Percentiles rank a stretch among this genome's conserved stretches.
These are phyloP conservation scores for Microctenopoma stevenorrisi DNA, from an alignment of 2,797 vertebrate genomes.

Conservation along the genomic window DNA sequence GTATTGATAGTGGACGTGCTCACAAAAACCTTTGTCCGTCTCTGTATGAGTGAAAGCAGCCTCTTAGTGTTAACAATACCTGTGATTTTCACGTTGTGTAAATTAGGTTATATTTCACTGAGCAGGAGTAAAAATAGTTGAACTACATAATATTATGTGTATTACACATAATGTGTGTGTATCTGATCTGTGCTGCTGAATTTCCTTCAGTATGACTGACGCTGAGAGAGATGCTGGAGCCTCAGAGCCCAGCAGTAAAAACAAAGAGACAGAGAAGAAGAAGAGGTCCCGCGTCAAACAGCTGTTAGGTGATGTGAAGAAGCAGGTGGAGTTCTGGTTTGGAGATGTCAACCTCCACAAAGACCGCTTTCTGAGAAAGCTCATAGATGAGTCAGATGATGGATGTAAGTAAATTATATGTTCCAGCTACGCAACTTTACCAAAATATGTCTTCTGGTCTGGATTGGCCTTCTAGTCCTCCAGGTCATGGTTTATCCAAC, in stretches of 20 bases:
- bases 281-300: slow-evolving; percentile 96
- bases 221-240: slow-evolving; percentile 80
- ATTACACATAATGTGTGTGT: not conserved
- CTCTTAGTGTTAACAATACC: too few relatives aligned
- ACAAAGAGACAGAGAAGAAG: slow-evolving; percentile 93
- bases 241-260: slow-evolving; percentile 81
- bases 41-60: not conserved
- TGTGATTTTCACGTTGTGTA: too few relatives aligned
- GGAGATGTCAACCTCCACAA: slow-evolving; percentile 97
- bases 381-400: slow-evolving; percentile 92
- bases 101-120: too few relatives aligned
- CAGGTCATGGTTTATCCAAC: too few relatives aligned
- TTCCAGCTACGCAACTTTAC: not conserved
- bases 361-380: slow-evolving; percentile 91
- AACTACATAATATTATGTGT: too few relatives aligned
- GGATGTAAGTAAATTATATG: slow-evolving; percentile 87
- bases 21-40: not conserved
- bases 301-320: slow-evolving; percentile 92
- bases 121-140: too few relatives aligned
- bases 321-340: slow-evolving; percentile 99
- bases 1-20: slow-evolving; percentile 9
- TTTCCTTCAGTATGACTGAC: slow-evolving; percentile 72
- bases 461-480: not conserved
- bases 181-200: not conserved
- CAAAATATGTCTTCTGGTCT: not conserved